phyloP scores from a whole-genome alignment of 2,888 invertebrate species.

The Parnassius mnemosyne region DNA sequence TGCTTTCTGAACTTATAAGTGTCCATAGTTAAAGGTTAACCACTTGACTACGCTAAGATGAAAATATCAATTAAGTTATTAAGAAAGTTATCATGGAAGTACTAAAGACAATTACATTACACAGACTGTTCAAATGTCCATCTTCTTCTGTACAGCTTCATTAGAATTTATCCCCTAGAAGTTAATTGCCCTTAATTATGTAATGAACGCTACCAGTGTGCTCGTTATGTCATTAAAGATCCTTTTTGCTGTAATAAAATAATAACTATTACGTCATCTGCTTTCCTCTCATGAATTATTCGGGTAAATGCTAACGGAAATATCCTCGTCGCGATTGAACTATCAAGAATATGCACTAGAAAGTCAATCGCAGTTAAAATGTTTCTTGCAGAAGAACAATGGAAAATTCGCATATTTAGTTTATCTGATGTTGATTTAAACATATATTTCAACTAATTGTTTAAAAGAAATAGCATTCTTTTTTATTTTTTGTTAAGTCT shows the following conservation, averaged over 20 bases:
- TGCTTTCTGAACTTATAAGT: not conserved
- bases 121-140: constrained; percentile 13
- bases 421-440: no score
- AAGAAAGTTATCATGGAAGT: constrained; percentile 11
- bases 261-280: not conserved
- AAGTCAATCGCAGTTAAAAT: no score
- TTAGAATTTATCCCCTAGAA: constrained; percentile 14
- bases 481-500: no score
- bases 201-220: constrained; percentile 15
- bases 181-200: constrained; percentile 17
- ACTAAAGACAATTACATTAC: constrained; percentile 4
- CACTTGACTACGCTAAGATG: no score
- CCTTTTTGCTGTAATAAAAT: constrained; percentile 5
- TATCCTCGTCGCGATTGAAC: no score
- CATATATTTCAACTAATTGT: no score
- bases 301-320: no score
- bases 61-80: not conserved
- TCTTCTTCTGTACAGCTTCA: constrained; percentile 13
- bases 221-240: constrained; percentile 8
- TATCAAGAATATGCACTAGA: no score
- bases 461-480: no score
- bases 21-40: no score
- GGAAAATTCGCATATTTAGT: no score
- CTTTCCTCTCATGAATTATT: not conserved
- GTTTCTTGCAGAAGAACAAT: no score